A percentile compares a stretch with the other conserved stretches of the same genome.
Conservation (phyloP, 2,113 vertebrate species). For the Pituophis catenifer region DNA sequence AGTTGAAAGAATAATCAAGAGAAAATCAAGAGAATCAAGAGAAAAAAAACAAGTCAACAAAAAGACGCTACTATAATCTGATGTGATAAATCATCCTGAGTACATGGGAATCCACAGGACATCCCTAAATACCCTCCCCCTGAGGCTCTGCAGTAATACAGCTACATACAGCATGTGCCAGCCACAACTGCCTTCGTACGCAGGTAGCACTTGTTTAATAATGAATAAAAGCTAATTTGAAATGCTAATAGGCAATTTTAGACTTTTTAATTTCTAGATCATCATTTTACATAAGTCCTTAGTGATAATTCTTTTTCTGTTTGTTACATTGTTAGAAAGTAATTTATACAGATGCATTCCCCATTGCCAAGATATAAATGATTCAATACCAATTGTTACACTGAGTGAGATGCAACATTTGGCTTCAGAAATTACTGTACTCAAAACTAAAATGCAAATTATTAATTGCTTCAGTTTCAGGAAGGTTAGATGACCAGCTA, state of each 20-base stretch:
- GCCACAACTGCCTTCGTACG: not conserved
- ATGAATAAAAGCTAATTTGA: not conserved
- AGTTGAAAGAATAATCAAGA: not conserved
- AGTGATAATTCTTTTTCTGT: not conserved
- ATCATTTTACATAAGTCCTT: not conserved
- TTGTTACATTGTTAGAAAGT: not conserved
- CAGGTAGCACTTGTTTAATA: accelerated
- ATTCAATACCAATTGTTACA: conserved; percentile 41
- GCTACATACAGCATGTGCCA: not conserved
- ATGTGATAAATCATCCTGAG: not conserved
- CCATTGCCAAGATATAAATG: conserved; percentile 24
- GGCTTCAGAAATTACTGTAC: conserved; percentile 31
- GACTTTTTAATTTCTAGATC: not conserved
- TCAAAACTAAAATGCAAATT: conserved; percentile 2
- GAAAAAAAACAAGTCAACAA: not conserved
- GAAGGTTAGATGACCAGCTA: not conserved
- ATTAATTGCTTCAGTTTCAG: conserved; percentile 26
- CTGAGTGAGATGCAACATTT: conserved; percentile 46
- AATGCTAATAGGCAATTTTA: not conserved
- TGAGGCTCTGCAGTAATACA: not conserved
- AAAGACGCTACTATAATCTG: not conserved
- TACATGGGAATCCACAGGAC: not conserved
- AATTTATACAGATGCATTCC: conserved; percentile 7
- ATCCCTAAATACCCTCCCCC: not conserved
- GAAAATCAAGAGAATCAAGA: not conserved